These are phyloP conservation scores for Sorex fumeus DNA, from an alignment of 2,113 vertebrate species.

Conservation along the genomic window DNA sequence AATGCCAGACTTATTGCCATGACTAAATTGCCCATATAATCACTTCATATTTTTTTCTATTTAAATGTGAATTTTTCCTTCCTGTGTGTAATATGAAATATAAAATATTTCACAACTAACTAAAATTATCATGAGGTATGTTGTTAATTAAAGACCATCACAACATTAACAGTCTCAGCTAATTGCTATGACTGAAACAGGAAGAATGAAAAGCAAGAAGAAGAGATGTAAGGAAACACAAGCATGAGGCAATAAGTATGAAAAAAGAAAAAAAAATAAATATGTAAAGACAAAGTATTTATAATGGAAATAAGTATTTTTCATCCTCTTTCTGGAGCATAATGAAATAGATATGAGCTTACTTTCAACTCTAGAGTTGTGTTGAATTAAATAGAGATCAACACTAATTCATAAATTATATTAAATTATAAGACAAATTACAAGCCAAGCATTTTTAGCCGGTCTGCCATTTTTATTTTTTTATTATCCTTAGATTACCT, in stretches of 20 bases:
- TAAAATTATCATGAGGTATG: conserved; percentile 10
- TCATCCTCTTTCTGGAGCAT: neutral
- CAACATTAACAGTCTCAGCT: neutral
- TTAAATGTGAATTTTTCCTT: conserved; percentile 13
- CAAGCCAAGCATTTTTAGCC: neutral
- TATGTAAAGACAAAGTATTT: neutral
- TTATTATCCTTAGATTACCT: neutral
- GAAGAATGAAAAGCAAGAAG: no score
- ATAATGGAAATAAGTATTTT: neutral
- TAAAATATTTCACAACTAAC: neutral
- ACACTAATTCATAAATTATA: neutral
- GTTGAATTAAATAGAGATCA: neutral
- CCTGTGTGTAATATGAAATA: neutral
- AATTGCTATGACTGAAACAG: neutral
- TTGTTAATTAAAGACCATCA: neutral
- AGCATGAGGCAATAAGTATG: neutral
- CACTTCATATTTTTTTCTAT: neutral
- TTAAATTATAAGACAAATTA: neutral
- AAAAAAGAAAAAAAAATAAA: neutral
- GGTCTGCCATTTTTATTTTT: neutral
- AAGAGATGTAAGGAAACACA: no score
- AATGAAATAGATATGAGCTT: conserved; percentile 25
- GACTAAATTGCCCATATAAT: neutral
- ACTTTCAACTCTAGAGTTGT: neutral
- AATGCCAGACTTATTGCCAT: neutral